Conservation (phyloP, 2,113 vertebrate genomes). For the Oncorhynchus tshawytscha region DNA sequence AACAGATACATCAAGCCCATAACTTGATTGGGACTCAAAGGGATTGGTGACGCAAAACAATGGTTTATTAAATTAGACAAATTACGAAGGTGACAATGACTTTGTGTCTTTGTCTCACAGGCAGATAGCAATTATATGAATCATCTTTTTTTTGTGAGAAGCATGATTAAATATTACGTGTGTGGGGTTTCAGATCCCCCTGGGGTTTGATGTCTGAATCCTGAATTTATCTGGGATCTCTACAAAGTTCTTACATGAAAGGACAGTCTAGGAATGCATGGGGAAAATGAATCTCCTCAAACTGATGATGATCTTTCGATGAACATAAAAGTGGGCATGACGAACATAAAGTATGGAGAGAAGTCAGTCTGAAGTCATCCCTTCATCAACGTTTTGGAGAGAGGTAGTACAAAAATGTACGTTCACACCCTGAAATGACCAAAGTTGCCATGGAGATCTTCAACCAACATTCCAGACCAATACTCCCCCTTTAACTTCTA, state of each 20-base stretch:
- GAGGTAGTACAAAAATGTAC: too few relatives aligned
- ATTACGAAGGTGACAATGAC: conserved; percentile 36
- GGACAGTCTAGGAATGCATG: not conserved
- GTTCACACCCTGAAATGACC: too few relatives aligned
- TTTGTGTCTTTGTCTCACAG: not conserved
- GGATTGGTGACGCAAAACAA: not conserved
- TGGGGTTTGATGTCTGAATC: conserved; percentile 31
- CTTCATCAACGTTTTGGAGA: not conserved
- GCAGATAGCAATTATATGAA: not conserved
- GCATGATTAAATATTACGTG: not conserved
- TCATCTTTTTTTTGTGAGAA: too few relatives aligned
- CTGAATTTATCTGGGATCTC: conserved; percentile 14
- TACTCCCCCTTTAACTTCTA: too few relatives aligned
- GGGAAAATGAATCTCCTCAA: conserved; percentile 6
- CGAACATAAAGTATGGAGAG: not conserved
- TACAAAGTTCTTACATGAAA: conserved; percentile 6
- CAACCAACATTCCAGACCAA: too few relatives aligned
- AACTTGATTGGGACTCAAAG: not conserved
- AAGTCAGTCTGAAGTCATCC: not conserved
- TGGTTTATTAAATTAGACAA: conserved; percentile 11
- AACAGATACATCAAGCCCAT: too few relatives aligned
- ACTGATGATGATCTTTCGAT: conserved; percentile 29
- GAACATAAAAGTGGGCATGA: conserved; percentile 9
- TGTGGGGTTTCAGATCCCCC: conserved; percentile 1
- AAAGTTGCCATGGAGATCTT: too few relatives aligned